Percentiles rank a stretch among this genome's conserved stretches.
Evolutionary conservation across 2,797 vertebrate genomes (phyloP).

Genomic region (Heliangelus exortis): DNA sequence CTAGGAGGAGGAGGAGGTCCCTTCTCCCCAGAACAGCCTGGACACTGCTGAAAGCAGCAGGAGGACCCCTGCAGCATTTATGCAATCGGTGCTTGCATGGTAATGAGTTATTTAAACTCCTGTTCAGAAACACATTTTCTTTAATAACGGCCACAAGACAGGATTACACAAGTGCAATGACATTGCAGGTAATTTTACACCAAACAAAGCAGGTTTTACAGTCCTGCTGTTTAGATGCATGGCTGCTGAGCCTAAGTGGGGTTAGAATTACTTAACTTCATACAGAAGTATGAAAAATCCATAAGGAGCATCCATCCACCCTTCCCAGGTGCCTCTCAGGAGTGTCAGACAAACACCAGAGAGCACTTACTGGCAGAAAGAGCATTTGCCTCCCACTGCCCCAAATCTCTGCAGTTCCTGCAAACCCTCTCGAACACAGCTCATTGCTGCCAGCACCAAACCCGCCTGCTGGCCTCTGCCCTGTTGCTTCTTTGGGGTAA

Average conservation of each 20-base stretch:
- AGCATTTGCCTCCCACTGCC: neutral
- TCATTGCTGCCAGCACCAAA: neutral
- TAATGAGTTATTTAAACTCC: neutral
- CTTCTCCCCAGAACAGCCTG: accelerated
- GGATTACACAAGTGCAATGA: neutral
- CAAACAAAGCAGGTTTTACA: neutral
- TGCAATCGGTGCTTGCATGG: neutral
- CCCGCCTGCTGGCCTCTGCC: neutral
- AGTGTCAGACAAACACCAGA: neutral
- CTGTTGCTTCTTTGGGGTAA: neutral
- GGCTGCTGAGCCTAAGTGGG: neutral
- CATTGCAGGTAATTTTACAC: neutral
- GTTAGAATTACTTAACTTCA: neutral
- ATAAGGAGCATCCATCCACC: neutral
- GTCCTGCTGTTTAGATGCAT: neutral
- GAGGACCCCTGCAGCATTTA: neutral
- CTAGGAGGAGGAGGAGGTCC: neutral
- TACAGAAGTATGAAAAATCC: neutral
- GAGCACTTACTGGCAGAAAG: neutral
- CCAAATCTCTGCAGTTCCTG: neutral
- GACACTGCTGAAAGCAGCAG: neutral
- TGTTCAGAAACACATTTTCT: neutral
- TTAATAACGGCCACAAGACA: neutral
- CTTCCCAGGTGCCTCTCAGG: neutral
- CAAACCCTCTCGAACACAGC: neutral